Base-by-base conservation (phyloP, 2,888 invertebrate genomes). In the Operophtera brumata region DNA sequence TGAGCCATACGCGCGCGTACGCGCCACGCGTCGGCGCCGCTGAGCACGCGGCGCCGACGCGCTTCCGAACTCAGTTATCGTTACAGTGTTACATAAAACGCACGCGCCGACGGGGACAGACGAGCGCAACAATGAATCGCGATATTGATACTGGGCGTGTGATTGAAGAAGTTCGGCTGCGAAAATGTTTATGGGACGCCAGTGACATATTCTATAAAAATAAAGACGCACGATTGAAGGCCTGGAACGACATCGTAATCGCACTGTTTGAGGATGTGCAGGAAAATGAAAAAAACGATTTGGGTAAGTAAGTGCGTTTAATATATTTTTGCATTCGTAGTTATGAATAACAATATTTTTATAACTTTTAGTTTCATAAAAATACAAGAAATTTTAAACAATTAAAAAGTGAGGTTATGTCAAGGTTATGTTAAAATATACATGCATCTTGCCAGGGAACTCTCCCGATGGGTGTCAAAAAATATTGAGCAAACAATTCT, bases 401-500 rank as follows among this genome's bases (percentile, higher is more conserved):
- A n/a, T n/a, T n/a, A n/a, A n/a, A n/a, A n/a, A n/a, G n/a, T n/a
- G n/a, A n/a, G n/a, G n/a, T n/a, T n/a, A n/a, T n/a, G n/a, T n/a
- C n/a, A n/a, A 26, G 6, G 4, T 26, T 6, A 6, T 26, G 25
- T 64, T 62, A 64, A 64, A 64, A 65, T 58, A 66, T 61, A 62
- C 59, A 53, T 28, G 55, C 51, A 35, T 66, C 61, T 67, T 65
- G 62, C 61, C 64, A 65, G 50, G 63, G 61, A 48, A 66, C 61
- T 3, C 59, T 61, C 8, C 65, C 63, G 12, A 35, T 25, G 25
- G 62, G 66, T 49, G 57, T 63, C 47, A 65, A 14, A 57, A 65
- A 68, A 58, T 62, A 64, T 41, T 66, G 56, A 13, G 64, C 60
- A 61, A 68, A 65, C 60, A 61, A 54, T 44, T 66, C 64, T 46